Evolutionary conservation across 2,113 vertebrate genomes (phyloP).

Genomic region (Amblyopsis rosae): DNA sequence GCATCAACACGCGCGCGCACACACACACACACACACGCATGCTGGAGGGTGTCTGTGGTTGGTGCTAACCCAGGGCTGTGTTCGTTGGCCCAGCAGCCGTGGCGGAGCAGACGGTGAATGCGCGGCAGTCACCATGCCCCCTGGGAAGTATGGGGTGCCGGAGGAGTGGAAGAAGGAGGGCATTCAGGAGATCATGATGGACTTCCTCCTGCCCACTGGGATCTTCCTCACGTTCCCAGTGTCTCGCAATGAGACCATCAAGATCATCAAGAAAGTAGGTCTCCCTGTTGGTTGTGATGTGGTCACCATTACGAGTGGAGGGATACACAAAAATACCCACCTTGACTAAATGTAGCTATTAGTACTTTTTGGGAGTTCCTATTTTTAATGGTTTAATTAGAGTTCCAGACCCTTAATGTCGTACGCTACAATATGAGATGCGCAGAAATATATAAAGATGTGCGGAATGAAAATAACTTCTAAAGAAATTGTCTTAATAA

Average conservation of each 20-base stretch:
- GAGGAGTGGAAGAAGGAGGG: constrained; percentile 92
- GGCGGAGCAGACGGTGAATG: constrained; percentile 75
- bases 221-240: constrained; percentile 92
- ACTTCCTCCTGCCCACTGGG: constrained; percentile 94
- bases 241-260: constrained; percentile 87
- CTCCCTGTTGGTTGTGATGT: too few species aligned
- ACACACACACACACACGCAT: not conserved
- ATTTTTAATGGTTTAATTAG: too few species aligned
- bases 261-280: constrained; percentile 88
- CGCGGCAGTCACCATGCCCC: constrained; percentile 88
- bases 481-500: constrained; percentile 17
- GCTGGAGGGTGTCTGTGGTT: constrained; percentile 24
- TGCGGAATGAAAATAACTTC: constrained; percentile 19
- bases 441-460: not conserved
- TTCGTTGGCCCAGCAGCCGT: constrained; percentile 45
- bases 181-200: constrained; percentile 84
- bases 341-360: too few species aligned
- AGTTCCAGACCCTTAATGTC: too few species aligned
- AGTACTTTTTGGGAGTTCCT: too few species aligned
- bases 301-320: too few species aligned
- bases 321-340: too few species aligned
- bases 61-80: constrained; percentile 17
- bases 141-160: constrained; percentile 91
- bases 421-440: not conserved
- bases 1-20: not conserved